Evolutionary conservation across 2,797 vertebrate genomes (phyloP).

Genomic region (Prionace glauca): DNA sequence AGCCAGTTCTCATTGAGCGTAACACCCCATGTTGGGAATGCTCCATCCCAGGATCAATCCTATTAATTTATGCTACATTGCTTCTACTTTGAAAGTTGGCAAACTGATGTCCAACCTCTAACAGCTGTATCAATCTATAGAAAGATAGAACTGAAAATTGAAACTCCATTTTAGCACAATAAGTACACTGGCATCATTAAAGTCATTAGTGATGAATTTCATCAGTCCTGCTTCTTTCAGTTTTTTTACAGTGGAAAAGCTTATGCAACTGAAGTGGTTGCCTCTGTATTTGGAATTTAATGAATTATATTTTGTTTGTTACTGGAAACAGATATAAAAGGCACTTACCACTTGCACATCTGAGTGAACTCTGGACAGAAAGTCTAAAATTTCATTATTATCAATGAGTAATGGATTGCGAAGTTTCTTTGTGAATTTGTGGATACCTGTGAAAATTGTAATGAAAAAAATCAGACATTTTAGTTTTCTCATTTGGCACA

Average conservation of each 20-base stretch:
- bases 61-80: neutral
- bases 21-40: neutral
- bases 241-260: neutral
- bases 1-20: neutral
- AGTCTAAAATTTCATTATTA: slow-evolving; percentile 95
- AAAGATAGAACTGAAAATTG: neutral
- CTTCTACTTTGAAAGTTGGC: neutral
- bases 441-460: slow-evolving; percentile 69
- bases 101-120: neutral
- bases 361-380: slow-evolving; percentile 92
- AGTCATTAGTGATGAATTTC: neutral
- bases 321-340: slow-evolving; percentile 45
- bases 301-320: neutral
- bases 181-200: neutral
- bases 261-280: neutral
- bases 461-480: slow-evolving; percentile 39
- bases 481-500: slow-evolving; percentile 21
- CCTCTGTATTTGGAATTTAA: neutral
- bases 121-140: neutral
- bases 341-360: slow-evolving; percentile 91
- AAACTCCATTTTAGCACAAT: neutral
- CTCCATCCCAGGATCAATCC: neutral
- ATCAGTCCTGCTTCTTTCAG: neutral
- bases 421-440: slow-evolving; percentile 98
- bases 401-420: slow-evolving; percentile 89